Percentiles rank a stretch among this genome's conserved stretches.
phyloP scores from a whole-genome alignment of 2,113 vertebrate genomes.

The Oncorhynchus keta region DNA sequence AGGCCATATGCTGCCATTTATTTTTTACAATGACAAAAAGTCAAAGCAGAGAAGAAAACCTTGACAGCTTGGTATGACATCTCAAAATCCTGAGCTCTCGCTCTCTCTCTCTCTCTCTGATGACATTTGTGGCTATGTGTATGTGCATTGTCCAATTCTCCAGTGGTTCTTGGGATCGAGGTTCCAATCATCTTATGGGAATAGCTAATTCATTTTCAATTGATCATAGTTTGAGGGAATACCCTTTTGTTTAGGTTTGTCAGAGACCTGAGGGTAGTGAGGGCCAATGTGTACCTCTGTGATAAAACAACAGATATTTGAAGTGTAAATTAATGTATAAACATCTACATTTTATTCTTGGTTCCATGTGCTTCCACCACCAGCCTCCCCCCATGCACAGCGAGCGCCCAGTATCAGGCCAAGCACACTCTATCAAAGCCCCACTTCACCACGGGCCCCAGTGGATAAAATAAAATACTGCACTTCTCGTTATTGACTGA shows the following conservation, averaged over 20 bases:
- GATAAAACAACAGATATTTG: constrained; percentile 35
- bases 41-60: constrained; percentile 29
- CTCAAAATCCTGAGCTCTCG: constrained; percentile 34
- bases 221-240: constrained; percentile 84
- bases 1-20: constrained; percentile 15
- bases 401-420: constrained; percentile 30
- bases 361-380: constrained; percentile 16
- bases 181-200: constrained; percentile 90
- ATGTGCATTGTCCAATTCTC: constrained; percentile 87
- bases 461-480: constrained; percentile 84
- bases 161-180: constrained; percentile 81
- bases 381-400: constrained; percentile 27
- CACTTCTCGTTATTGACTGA: constrained; percentile 91
- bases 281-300: constrained; percentile 44
- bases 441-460: constrained; percentile 70
- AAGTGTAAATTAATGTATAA: constrained; percentile 35
- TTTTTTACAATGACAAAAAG: constrained; percentile 25
- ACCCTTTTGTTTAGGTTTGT: constrained; percentile 79
- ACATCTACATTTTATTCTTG: background rate
- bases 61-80: constrained; percentile 44
- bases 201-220: constrained; percentile 89
- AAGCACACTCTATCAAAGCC: constrained; percentile 76
- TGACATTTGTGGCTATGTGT: constrained; percentile 71
- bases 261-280: constrained; percentile 79
- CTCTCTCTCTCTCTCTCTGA: constrained; percentile 29